phyloP scores from a whole-genome alignment of 2,113 vertebrate genomes.

The Silurus glanis region DNA sequence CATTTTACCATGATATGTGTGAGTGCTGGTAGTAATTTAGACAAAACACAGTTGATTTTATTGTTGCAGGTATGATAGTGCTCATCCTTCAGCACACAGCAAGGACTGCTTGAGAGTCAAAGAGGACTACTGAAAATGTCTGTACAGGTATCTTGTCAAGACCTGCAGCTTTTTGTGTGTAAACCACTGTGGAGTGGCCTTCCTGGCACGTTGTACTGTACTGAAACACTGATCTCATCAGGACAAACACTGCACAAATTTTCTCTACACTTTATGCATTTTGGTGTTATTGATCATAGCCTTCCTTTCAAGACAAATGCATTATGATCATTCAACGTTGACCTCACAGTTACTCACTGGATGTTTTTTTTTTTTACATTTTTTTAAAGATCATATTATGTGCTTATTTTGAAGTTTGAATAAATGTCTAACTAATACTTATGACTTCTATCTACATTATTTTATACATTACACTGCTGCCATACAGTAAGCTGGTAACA shows the following conservation, averaged over 20 bases:
- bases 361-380: neutral
- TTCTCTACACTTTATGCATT: neutral
- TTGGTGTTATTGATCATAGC: neutral
- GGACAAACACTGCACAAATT: neutral
- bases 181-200: neutral
- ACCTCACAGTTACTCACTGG: neutral
- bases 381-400: neutral
- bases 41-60: neutral
- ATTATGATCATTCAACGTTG: neutral
- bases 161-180: too few relatives aligned
- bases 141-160: too few relatives aligned
- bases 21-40: neutral
- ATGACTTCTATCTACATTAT: neutral
- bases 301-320: neutral
- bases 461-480: neutral
- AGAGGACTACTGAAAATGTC: too few relatives aligned
- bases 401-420: neutral
- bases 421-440: neutral
- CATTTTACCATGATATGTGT: neutral
- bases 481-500: neutral
- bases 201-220: neutral
- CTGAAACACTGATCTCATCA: neutral
- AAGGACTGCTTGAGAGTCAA: too few relatives aligned
- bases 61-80: too few relatives aligned
- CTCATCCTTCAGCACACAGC: too few relatives aligned